Conservation (phyloP, 2,888 invertebrate genomes). For the Drosophila nigricruria region DNA sequence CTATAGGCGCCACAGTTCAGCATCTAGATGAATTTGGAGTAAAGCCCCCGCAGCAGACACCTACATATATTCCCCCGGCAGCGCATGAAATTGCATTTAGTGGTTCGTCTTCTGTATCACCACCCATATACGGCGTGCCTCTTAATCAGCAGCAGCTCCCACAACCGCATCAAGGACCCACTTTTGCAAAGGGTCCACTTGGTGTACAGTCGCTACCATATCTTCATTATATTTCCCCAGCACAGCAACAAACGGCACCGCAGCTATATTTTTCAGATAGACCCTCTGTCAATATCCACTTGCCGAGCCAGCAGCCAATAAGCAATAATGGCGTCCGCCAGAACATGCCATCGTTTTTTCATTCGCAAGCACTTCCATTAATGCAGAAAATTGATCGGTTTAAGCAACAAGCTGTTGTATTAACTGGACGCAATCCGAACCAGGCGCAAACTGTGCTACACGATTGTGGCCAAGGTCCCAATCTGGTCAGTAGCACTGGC, state of each 20-base stretch:
- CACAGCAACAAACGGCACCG: conserved; percentile 35
- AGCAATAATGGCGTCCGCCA: conserved; percentile 72
- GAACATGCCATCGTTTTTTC: conserved; percentile 68
- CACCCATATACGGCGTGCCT: conserved; percentile 30
- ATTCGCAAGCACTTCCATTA: conserved; percentile 76
- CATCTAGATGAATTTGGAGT: conserved; percentile 88
- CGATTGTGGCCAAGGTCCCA: conserved; percentile 84
- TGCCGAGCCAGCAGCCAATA: conserved; percentile 60
- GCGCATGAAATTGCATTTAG: conserved; percentile 85
- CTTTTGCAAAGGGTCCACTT: conserved; percentile 63
- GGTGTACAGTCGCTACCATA: conserved; percentile 48
- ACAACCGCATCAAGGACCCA: conserved; percentile 64
- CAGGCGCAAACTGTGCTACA: conserved; percentile 70
- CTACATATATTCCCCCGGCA: conserved; percentile 89
- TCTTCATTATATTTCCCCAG: conserved; percentile 57
- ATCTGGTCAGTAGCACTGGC: conserved; percentile 75
- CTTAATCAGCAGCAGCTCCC: conserved; percentile 75
- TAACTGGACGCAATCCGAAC: conserved; percentile 38
- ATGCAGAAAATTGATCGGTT: conserved; percentile 77
- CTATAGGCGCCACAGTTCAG: conserved; percentile 88
- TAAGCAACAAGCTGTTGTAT: conserved; percentile 60
- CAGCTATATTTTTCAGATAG: conserved; percentile 69
- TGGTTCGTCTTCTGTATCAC: conserved; percentile 40
- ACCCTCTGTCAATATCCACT: conserved; percentile 35
- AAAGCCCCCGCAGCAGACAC: conserved; percentile 86